Evolutionary conservation across 2,113 vertebrate species (phyloP).

Genomic region (Nipponia nippon): DNA sequence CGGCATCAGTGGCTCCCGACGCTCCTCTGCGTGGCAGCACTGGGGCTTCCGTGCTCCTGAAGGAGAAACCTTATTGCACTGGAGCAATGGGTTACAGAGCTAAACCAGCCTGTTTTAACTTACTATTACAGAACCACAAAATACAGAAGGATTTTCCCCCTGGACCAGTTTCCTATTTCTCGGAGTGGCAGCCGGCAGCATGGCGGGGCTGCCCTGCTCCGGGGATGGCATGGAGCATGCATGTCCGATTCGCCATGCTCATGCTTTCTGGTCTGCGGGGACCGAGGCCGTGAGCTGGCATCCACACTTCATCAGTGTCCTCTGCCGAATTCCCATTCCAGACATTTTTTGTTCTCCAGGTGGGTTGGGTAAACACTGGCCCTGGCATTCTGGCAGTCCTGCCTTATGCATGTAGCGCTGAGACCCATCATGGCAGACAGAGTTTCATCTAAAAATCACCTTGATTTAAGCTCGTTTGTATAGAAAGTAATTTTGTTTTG

Average conservation of each 20-base stretch:
- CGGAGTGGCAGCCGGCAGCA: rapidly evolving
- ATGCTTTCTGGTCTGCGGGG: neutral
- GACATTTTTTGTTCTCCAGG: neutral
- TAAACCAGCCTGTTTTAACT: neutral
- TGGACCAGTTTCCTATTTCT: neutral
- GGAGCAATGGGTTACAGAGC: neutral
- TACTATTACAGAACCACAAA: neutral
- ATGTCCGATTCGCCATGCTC: neutral
- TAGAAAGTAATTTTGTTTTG: neutral
- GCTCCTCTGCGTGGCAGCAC: rapidly evolving
- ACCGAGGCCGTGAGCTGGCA: neutral
- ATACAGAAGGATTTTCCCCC: neutral
- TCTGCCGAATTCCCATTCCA: neutral
- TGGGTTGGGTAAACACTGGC: neutral
- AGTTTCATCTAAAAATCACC: neutral
- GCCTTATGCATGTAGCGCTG: rapidly evolving
- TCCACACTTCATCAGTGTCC: rapidly evolving
- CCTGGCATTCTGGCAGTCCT: neutral
- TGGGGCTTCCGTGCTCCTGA: neutral
- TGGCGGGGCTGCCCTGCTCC: neutral
- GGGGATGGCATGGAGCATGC: rapidly evolving
- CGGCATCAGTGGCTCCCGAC: rapidly evolving
- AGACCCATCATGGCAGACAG: neutral
- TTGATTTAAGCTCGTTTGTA: neutral
- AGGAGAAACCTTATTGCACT: neutral